Percentiles rank a stretch among this genome's conserved stretches.
These are phyloP conservation scores for Hapalemur alaotrensis DNA, from an alignment of 2,797 vertebrate species.

Conservation along the genomic window DNA sequence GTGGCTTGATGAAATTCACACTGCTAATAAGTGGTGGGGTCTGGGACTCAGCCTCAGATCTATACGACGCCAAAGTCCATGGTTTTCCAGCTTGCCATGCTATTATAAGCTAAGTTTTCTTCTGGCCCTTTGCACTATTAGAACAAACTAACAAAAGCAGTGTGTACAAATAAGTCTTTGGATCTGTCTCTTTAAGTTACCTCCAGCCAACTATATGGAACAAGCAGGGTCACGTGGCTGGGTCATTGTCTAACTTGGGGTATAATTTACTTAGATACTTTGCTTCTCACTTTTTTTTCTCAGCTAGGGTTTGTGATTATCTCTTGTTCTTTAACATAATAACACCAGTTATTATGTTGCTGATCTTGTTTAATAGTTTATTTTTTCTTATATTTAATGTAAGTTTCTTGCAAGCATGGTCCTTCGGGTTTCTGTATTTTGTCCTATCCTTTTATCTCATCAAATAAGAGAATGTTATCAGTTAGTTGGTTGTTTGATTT, in stretches of 20 bases:
- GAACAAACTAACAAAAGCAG: neutral
- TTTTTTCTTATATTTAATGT: neutral
- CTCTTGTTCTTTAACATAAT: neutral
- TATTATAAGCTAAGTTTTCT: neutral
- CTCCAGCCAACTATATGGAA: neutral
- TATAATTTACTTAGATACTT: neutral
- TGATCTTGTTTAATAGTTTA: neutral
- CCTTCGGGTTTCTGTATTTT: neutral
- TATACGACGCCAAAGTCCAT: neutral
- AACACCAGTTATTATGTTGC: neutral
- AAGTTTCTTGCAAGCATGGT: neutral
- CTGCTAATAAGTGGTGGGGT: neutral
- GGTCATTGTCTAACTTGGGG: neutral
- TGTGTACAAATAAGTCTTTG: neutral
- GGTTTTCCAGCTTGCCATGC: neutral
- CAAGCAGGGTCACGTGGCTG: neutral
- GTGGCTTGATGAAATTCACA: neutral
- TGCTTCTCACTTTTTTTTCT: neutral
- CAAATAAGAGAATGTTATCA: neutral
- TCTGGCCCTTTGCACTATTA: neutral
- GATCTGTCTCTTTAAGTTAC: neutral
- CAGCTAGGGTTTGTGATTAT: neutral
- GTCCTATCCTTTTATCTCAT: neutral
- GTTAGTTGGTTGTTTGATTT: neutral
- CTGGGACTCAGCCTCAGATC: neutral